Conservation (phyloP, 2,888 invertebrate genomes). For the Lasiommata megera region DNA sequence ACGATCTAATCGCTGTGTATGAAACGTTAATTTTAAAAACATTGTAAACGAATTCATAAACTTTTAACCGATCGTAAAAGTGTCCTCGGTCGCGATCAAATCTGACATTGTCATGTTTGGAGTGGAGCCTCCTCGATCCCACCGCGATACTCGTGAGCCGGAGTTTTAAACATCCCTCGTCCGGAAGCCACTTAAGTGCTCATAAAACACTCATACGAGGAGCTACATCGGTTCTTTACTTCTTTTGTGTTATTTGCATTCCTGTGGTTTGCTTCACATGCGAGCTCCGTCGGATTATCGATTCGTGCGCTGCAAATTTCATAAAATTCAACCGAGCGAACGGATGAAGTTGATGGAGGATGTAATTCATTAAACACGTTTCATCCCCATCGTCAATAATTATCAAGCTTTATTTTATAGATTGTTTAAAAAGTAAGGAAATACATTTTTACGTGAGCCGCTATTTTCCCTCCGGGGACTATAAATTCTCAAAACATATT, state of each 20-base stretch:
- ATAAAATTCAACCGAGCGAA: neutral
- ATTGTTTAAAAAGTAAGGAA: no score
- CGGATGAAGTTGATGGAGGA: neutral
- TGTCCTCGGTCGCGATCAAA: conserved; percentile 55
- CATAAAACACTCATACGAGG: conserved; percentile 71
- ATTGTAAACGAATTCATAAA: conserved; percentile 53
- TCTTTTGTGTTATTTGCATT: conserved; percentile 48
- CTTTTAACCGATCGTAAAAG: conserved; percentile 59
- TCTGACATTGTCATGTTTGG: conserved; percentile 66
- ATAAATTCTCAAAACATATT: no score
- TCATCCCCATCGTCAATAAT: neutral
- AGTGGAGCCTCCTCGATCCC: conserved; percentile 56
- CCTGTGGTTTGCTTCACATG: conserved; percentile 23
- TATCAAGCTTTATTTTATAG: no score
- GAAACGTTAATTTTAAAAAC: conserved; percentile 35
- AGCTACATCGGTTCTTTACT: conserved; percentile 50
- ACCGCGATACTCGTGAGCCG: conserved; percentile 46
- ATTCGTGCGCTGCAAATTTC: conserved; percentile 6
- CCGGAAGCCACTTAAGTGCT: conserved; percentile 69
- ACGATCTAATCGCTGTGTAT: conserved; percentile 25
- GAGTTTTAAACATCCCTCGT: conserved; percentile 68
- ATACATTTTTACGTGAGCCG: no score
- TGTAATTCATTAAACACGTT: neutral
- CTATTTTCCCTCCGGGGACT: no score
- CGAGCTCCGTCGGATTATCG: conserved; percentile 18